Evolutionary conservation across 2,888 invertebrate species (phyloP).

Genomic region (Anagyrus pseudococci): DNA sequence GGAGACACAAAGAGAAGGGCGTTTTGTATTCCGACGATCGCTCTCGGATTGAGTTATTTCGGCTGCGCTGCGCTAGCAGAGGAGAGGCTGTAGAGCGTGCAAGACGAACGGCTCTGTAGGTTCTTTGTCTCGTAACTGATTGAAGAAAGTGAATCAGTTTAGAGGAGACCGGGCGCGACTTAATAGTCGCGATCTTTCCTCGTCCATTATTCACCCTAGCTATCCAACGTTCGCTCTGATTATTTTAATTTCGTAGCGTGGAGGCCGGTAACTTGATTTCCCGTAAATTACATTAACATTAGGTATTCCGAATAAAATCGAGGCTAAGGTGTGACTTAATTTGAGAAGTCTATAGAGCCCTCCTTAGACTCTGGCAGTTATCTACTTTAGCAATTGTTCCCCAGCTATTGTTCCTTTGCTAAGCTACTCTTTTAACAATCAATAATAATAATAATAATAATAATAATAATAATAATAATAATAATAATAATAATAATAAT

Average conservation of each 20-base stretch:
- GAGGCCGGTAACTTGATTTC: not conserved
- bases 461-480: no score
- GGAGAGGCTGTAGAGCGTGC: no score
- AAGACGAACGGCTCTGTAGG: constrained; percentile 26
- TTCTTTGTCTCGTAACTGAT: constrained; percentile 29
- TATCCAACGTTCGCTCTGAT: constrained; percentile 3
- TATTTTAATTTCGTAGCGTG: constrained; percentile 17
- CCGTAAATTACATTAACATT: constrained; percentile 10
- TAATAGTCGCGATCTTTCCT: constrained; percentile 18
- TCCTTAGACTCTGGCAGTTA: no score
- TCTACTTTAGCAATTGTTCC: no score
- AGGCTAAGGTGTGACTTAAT: no score
- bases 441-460: no score
- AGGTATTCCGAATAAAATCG: no score
- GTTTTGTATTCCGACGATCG: not conserved
- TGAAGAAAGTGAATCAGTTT: constrained; percentile 30
- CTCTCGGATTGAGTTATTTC: constrained; percentile 6
- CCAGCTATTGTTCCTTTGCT: no score
- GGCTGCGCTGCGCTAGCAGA: no score
- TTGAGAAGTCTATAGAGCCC: no score
- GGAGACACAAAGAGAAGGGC: not conserved
- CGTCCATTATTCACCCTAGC: not conserved
- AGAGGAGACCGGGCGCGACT: constrained; percentile 2
- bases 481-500: no score
- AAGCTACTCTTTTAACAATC: no score